Conservation (phyloP, 2,113 vertebrate genomes). For the Myocastor coypus region DNA sequence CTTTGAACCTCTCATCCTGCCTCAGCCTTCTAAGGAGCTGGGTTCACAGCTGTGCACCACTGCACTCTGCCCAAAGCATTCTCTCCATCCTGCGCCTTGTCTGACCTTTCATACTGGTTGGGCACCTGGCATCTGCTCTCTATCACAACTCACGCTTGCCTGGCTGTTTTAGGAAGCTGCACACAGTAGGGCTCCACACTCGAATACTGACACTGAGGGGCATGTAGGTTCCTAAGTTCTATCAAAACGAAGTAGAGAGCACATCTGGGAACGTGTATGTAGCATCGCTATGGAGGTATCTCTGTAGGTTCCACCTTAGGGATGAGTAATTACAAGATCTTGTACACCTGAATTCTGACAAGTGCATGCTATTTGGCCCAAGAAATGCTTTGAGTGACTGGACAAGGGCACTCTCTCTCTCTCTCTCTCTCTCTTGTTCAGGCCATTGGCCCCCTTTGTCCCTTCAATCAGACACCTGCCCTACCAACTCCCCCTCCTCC, state of each 20-base stretch:
- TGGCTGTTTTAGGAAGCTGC: not conserved
- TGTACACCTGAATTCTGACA: not conserved
- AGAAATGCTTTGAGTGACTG: not conserved
- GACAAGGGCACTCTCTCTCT: not conserved
- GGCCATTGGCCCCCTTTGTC: not conserved
- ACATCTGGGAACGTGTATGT: not conserved
- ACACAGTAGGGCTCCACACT: not conserved
- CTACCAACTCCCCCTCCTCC: not conserved
- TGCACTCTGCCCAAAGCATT: not conserved
- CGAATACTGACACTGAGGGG: not conserved
- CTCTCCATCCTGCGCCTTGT: not conserved
- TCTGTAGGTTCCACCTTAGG: not conserved
- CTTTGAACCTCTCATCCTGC: not conserved
- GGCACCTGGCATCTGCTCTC: not conserved
- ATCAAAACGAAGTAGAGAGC: slow-evolving; percentile 19
- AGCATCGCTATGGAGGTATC: not conserved
- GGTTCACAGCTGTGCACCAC: not conserved
- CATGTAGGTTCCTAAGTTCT: not conserved
- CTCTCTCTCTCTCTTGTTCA: not conserved
- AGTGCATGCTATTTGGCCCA: not conserved
- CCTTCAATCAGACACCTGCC: not conserved
- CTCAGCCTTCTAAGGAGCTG: not conserved
- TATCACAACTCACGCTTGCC: not conserved
- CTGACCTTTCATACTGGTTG: not conserved
- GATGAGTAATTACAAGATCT: not conserved